Evolutionary conservation across 2,888 invertebrate genomes (phyloP), one percentile per base, ranked within the genome.

Genomic region (Sarcophaga subvicina): DNA sequence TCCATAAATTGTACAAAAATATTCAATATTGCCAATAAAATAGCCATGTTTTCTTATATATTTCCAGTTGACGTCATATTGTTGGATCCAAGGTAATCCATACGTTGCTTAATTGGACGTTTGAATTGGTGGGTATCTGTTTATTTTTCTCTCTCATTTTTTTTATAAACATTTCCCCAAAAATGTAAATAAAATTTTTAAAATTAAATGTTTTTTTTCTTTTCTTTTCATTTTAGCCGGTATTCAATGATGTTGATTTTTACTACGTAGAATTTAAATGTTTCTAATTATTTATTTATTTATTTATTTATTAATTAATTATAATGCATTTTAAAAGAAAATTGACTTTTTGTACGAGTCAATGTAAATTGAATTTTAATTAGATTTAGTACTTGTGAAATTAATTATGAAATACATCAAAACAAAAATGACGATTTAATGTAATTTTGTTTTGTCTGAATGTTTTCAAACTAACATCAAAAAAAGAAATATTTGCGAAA

Each of bases 381-480:
- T 75, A 79, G 66, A 73, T 78, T 69, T 78, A 85, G 73, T 75
- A 60, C 71, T 64, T 87, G 5, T 14, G 1, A 2, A 4, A 54
- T 17, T 54, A 73, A 62, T 87, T 84, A 87, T 87, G 87, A 87
- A 87, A 87, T 79, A 84, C 83, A 86, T 86, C 86, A 67, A 67
- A 76, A 69, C 45, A 22, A 37, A 12, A 77, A 73, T 73, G 64
- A 59, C 84, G 75, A 70, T 71, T 59, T n/a, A 47, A 2, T 22
- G 73, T 78, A 84, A 84, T 87, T 87, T 87, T 87, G 80, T 83
- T 87, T 86, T 86, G 73, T 47, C 37, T 49, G 60, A 8, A 64
- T 71, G 47, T 20, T 66, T 54, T 1, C 73, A 66, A 59, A 63
- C 37, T 54, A 67, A 67, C 84, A 81, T 63, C 62, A 54, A 22